Evolutionary conservation across 2,113 vertebrate species (phyloP), one percentile per base, ranked within the genome.

Genomic region (Grallaria varia): DNA sequence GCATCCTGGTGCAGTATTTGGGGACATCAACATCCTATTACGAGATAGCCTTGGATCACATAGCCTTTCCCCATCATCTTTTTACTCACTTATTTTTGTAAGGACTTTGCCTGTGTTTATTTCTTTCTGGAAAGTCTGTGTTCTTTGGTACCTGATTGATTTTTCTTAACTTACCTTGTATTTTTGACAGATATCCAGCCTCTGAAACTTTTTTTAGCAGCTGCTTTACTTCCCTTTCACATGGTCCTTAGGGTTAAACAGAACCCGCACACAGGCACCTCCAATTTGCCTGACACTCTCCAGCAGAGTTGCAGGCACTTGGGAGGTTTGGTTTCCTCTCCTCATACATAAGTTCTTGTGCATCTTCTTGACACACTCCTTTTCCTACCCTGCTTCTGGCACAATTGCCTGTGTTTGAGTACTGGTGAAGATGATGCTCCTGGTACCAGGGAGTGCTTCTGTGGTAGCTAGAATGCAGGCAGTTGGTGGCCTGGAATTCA

Each of bases 191-290:
- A 8, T 59, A 45, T 4, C 25, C 24, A 22, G 24, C 39, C n/a
- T 39, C 62, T 80, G 49, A 68, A 63, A 84, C 23, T 16, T 10
- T 50, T 79, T 69, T 66, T 6, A 63, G 35, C 27, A 66, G 35
- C 16, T 82, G 47, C 62, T 73, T 81, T 68, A 25, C 9, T 66
- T 58, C 37, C 18, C 16, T 60, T 81, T 45, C 40, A 39, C 4
- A 1, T 27, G 33, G 40, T 17, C 2, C 28, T 67, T 39, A 31
- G 31, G 2, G 44, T 58, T 23, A 71, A 84, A 31, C 14, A 62
- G 1, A 18, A 17, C 42, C 53, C 0, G 0, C 2, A 3, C 28
- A 39, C 2, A 2, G n/a, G 9, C 35, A n/a, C 13, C 52, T 81
- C 42, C 56, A 62, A 6, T 53, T 56, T 81, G 10, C 40, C 35